Percentiles rank a stretch among this genome's conserved stretches.
Evolutionary conservation across 2,888 invertebrate species (phyloP).

Genomic region (Silvanus unidentatus): DNA sequence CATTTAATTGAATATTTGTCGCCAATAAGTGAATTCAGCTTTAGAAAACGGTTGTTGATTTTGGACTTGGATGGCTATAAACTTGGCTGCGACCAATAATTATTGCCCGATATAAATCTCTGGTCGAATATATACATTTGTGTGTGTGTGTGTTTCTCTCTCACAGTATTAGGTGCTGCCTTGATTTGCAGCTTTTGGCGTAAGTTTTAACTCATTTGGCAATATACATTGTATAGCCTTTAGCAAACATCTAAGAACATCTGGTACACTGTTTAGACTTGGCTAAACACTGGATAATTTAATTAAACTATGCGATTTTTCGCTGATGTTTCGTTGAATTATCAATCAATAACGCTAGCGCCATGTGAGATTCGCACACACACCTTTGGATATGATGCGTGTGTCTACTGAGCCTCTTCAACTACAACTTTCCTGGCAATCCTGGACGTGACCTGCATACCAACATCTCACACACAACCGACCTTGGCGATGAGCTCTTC

Average conservation of each 20-base stretch:
- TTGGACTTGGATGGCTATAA: constrained; percentile 1
- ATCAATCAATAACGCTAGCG: too few relatives aligned
- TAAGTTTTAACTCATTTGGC: constrained; percentile 19
- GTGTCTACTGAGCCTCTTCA: constrained; percentile 13
- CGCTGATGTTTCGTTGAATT: too few relatives aligned
- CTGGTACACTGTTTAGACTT: constrained; percentile 12
- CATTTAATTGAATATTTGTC: too few relatives aligned
- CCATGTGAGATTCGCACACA: too few relatives aligned
- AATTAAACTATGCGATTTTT: too few relatives aligned
- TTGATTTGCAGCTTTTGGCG: constrained; percentile 27
- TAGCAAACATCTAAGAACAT: constrained; percentile 13
- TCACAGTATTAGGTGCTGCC: constrained; percentile 23
- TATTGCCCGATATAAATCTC: constrained; percentile 32
- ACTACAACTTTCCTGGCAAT: constrained; percentile 22
- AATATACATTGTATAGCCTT: constrained; percentile 17
- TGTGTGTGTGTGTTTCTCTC: constrained; percentile 4
- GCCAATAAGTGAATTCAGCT: too few relatives aligned
- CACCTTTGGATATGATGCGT: too few relatives aligned
- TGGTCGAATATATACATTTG: constrained; percentile 16
- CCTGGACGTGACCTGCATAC: constrained; percentile 37
- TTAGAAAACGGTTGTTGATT: too few relatives aligned
- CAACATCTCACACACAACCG: constrained; percentile 21
- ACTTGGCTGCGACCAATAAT: constrained; percentile 28
- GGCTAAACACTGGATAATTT: too few relatives aligned
- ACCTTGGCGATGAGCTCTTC: constrained; percentile 20